Evolutionary conservation across 1,140 invertebrate species (phyloP).

Genomic region (Chymomyza costata): DNA sequence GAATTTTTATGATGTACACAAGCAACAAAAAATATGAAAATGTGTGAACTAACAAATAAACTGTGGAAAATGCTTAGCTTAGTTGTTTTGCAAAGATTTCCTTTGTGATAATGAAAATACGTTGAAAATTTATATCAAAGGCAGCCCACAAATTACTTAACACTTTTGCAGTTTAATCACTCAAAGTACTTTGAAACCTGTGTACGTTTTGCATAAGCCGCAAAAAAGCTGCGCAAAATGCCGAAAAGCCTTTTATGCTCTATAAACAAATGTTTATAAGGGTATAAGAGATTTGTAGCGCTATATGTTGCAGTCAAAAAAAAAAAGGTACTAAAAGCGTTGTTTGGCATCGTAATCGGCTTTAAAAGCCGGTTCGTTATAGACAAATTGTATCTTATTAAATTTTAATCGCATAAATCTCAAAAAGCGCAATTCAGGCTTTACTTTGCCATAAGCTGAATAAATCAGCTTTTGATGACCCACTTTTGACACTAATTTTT

Average conservation of each 20-base stretch:
- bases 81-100: no score
- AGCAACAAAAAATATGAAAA: constrained; percentile 15
- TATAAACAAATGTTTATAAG: not conserved
- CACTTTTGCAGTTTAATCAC: constrained; percentile 38
- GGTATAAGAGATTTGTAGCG: not conserved
- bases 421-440: not conserved
- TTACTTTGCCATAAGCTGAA: no score
- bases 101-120: no score
- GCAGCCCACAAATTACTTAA: constrained; percentile 34
- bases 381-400: no score
- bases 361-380: no score
- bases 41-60: constrained; percentile 8
- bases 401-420: not conserved
- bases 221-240: constrained; percentile 1
- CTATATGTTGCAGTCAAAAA: no score
- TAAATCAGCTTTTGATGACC: no score
- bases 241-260: no score
- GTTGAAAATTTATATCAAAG: no score
- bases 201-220: not conserved
- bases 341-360: no score
- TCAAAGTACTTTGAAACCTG: not conserved
- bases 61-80: not conserved
- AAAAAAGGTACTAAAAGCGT: no score
- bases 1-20: constrained; percentile 39
- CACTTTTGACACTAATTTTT: no score